These are phyloP conservation scores for Heliothis peltigera DNA, from an alignment of 2,888 invertebrate species.

Conservation along the genomic window DNA sequence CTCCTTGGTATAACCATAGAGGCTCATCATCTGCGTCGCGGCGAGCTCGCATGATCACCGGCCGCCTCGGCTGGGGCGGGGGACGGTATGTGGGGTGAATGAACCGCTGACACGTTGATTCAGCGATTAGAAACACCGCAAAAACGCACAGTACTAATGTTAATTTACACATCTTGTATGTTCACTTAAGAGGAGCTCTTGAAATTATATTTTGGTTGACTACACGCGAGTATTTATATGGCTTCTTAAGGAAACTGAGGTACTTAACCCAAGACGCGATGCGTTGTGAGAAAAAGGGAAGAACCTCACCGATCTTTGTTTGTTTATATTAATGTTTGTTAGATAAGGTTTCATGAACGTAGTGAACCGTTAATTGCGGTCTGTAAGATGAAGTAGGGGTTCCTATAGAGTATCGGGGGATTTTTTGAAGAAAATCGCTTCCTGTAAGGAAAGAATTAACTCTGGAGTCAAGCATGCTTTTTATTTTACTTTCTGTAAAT, in stretches of 20 bases:
- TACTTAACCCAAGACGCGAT: conserved; percentile 27
- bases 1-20: conserved; percentile 21
- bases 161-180: conserved; percentile 39
- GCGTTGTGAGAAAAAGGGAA: conserved; percentile 30
- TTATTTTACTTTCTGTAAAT: no score
- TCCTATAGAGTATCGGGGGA: neutral
- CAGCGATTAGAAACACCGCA: conserved; percentile 39
- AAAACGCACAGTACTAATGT: conserved; percentile 37
- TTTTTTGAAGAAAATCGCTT: neutral
- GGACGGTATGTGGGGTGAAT: conserved; percentile 38
- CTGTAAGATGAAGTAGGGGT: neutral
- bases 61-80: conserved; percentile 7
- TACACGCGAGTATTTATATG: conserved; percentile 38
- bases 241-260: conserved; percentile 41
- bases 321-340: conserved; percentile 25
- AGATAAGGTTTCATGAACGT: neutral
- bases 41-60: conserved; percentile 13
- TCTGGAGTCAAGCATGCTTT: no score
- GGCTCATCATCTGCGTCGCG: conserved; percentile 36
- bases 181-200: conserved; percentile 4
- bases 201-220: conserved; percentile 24
- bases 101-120: conserved; percentile 34
- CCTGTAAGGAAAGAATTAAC: no score
- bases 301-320: conserved; percentile 31
- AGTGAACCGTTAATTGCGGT: neutral